Base-by-base conservation (phyloP, 2,888 invertebrate species). In the Heterodera filipjevi region DNA sequence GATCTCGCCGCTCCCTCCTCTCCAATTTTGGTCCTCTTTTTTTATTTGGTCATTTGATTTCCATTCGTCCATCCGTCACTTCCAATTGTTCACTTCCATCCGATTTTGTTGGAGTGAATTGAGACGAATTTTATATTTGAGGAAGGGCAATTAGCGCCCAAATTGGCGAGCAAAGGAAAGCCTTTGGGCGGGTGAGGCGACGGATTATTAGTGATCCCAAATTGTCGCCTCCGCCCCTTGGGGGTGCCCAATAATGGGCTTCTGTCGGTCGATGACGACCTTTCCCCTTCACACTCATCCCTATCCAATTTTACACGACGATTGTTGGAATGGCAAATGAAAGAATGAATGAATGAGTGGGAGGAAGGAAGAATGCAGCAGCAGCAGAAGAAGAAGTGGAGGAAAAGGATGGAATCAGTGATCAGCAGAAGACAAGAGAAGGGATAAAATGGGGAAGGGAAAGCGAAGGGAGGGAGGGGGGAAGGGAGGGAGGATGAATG, bases 141-240 rank as follows among this genome's bases (percentile, higher is more conserved):
- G 59, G 59, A 59, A 59, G 59, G 59, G 22, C 59, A 59, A 59
- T 59, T 59, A 59, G 27, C 59, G 59, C n/a, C 59, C 59, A 59
- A 59, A 59, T 59, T 59, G 59, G 59, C 59, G 59, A 59, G n/a
- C n/a, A 59, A 59, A 59, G n/a, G 59, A 59, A 59, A 59, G 59
- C n/a, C 59, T 59, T 59, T 59, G n/a, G n/a, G 59, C 59, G 59
- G 59, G n/a, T 12, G 49, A 49, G 49, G 49, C 14, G 49, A 49
- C 14, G 32, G 35, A 68, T 68, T 68, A 68, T 68, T 68, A 68
- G 68, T 35, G 68, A 68, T 68, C 68, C 68, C 22, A 68, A 68
- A 49, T 49, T 49, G 49, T 49, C 19, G 16, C 19, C 30, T 33
- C 32, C 32, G 33, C 59, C 33, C 68, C 30, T 68, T 33, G 32